Base-by-base conservation (phyloP, 2,113 vertebrate genomes). In the Nematolebias whitei region DNA sequence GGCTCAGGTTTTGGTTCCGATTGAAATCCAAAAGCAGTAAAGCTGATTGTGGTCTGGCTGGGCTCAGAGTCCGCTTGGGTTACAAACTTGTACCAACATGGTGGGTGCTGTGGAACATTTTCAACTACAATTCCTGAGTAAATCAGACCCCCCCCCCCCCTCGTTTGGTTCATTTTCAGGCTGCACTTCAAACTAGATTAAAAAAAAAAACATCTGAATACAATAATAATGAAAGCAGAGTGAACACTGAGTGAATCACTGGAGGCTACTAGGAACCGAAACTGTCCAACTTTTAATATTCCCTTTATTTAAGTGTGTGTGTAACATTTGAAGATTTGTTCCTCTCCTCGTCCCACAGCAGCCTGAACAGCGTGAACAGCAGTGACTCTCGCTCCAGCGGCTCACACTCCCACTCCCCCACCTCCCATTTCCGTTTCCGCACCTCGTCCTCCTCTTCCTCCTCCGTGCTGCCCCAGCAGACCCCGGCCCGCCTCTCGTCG, bases 331-430 rank as follows among this genome's bases (percentile, higher is more conserved):
- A n/a, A n/a, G n/a, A n/a, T 43, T 14, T 6, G 6, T 16, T 11
- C 23, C 22, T 32, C 4, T 18, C 2, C 2, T 24, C 24, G n/a
- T 47, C 79, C 89, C 79, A 23, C 93, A 97, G 96, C 93, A 96
- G 95, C 90, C 94, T 98, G 90, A 98, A 97, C 94, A 98, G 96
- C 9, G 96, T 98, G 84, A 96, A 96, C 93, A 98, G 96, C 93
- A 98, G 95, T 39, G 96, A 96, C 92, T 97, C 96, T 3, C 92
- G 96, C 67, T 97, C 95, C 85, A 97, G 96, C 68, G 95, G 96
- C 81, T 97, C 95, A 4, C 96, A 95, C 87, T 96, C 94, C 19
- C 96, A 96, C 85, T 98, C 96, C 68, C 96, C 96, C 82, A 95
- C 95, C 89, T 95, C 96, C 26, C 95, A 96, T 79, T 97, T 95